Evolutionary conservation across 2,797 vertebrate species (phyloP).

Genomic region (Rhynchotus rufescens): DNA sequence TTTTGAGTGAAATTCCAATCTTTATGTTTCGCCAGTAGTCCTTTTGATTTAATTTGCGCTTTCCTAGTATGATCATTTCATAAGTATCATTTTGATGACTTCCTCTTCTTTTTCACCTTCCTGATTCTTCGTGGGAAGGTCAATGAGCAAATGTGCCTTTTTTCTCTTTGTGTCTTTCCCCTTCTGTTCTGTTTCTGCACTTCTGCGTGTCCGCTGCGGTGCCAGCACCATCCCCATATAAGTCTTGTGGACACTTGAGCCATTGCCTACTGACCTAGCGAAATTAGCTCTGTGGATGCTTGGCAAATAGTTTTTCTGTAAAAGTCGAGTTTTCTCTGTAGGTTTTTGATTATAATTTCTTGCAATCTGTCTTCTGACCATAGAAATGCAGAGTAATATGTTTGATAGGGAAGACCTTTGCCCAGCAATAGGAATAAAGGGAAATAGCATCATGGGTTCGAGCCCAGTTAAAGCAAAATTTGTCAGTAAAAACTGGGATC

Average conservation of each 20-base stretch:
- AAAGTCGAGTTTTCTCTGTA: background rate
- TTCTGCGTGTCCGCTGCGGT: background rate
- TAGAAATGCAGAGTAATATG: background rate
- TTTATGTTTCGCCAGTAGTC: background rate
- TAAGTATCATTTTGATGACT: background rate
- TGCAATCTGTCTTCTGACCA: background rate
- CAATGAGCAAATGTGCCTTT: background rate
- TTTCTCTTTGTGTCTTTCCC: background rate
- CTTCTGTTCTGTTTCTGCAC: background rate
- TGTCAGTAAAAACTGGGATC: background rate
- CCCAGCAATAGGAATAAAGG: background rate
- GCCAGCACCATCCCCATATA: rapidly evolving
- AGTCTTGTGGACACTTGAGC: background rate
- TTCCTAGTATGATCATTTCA: background rate
- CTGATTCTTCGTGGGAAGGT: background rate
- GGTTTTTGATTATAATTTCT: background rate
- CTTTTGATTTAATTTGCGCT: background rate
- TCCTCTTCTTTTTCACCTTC: background rate
- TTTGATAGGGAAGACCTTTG: background rate
- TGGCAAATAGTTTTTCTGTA: background rate
- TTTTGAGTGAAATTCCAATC: background rate
- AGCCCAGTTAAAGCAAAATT: background rate
- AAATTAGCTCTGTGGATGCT: background rate
- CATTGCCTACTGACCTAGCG: background rate
- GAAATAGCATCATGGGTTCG: background rate